Base-by-base conservation (phyloP, 1,140 invertebrate species). In the Nautilus pompilius region DNA sequence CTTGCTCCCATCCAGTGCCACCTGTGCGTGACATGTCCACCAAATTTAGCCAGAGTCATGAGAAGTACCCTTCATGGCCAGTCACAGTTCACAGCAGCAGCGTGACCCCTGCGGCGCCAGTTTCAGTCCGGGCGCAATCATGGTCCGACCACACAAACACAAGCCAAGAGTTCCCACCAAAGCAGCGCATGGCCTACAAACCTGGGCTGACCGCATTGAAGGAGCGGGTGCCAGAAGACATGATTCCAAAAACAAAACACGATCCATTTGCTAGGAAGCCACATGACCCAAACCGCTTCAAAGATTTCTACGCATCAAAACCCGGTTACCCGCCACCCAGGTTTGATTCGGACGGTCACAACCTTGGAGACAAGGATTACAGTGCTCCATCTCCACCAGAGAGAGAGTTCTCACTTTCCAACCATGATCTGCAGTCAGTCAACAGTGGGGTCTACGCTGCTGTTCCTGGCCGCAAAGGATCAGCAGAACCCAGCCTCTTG, bases 11-110 rank as follows among this genome's bases (percentile, higher is more conserved):
- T n/a, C n/a, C n/a, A n/a, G n/a, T n/a, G n/a, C n/a, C n/a, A n/a
- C n/a, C n/a, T n/a, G n/a, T n/a, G n/a, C n/a, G n/a, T n/a, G n/a
- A n/a, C n/a, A n/a, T n/a, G n/a, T n/a, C n/a, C n/a, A n/a, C n/a
- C n/a, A n/a, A n/a, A n/a, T n/a, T n/a, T n/a, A n/a, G n/a, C n/a
- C n/a, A n/a, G n/a, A n/a, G 87, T 61, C 90, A 92, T 84, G 90
- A 91, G 80, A 91, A 91, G 72, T 91, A 89, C 74, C 90, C 90
- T 3, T 91, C 89, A 46, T 91, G 90, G 90, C 90, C 90, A 13
- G 86, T 76, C 26, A 75, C 73, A 8, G 68, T 71, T 28, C 61
- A 70, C 58, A 77, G 60, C 60, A 58, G 65, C 13, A 66, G 65
- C 10, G 34, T 58, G 0, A 65, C 70, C 24, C 62, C 60, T 29